Base-by-base conservation (phyloP, 37 sponge, comb jelly and placozoan genomes). In the Aplysina aerophoba region DNA sequence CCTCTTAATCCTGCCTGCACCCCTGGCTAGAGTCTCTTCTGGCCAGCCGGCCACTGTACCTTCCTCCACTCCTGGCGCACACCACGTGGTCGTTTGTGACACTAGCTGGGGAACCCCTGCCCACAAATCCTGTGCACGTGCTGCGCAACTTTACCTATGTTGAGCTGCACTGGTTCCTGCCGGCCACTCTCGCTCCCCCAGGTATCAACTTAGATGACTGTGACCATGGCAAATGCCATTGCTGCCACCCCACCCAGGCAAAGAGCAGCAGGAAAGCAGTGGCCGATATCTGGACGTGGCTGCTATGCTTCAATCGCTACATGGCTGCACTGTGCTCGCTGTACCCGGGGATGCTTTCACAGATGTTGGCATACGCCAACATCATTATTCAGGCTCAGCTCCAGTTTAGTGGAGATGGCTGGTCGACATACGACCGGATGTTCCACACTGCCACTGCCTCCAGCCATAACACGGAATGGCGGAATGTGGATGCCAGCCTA, bases 341-440 rank as follows among this genome's bases (percentile, higher is more conserved):
- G 13, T 41, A 73, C 30, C 74, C 39, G 13, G 40, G 74, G 20
- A 73, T 30, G 74, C 4, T 73, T 13, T 6, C 38, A 11, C 40
- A 73, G 41, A 38, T 73, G 19, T 20, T 73, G 74, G 74, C 74
- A 12, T 73, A 73, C 74, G 74, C 74, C 41, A 73, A 73, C 74
- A 73, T 21, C 41, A 73, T 73, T 21, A 12, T 38, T 37, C 74
- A 30, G 35, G 74, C 74, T 33, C 39, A 73, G 14, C 39, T 73
- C 20, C 31, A 73, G 74, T 73, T 73, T 19, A 30, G 17, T 37
- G 38, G 39, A 13, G 39, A 73, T 37, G 74, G 74, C 69, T 73
- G 39, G 74, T 41, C 40, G 17, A 37, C 20, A 13, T 73, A 73
- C 39, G 74, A 73, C 20, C 35, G 74, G 13, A 19, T 41, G 8